Conservation (phyloP, 2,113 vertebrate species). For the Sinocyclocheilus rhinocerous region DNA sequence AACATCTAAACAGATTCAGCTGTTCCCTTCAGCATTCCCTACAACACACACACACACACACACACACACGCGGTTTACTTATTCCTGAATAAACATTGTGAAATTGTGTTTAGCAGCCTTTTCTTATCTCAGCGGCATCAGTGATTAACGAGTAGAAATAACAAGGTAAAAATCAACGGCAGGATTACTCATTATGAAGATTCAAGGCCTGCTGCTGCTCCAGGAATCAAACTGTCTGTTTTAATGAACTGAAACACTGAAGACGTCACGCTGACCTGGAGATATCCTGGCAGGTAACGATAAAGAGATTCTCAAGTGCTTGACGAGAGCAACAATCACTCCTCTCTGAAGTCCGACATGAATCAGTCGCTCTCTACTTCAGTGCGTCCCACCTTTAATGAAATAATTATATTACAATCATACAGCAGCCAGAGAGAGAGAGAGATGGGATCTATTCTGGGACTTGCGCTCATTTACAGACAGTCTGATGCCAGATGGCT, state of each 20-base stretch:
- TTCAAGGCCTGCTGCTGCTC: background rate
- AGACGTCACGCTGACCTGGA: background rate
- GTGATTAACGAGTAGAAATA: too few relatives aligned
- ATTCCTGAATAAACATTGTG: constrained; percentile 35
- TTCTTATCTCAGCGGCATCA: constrained; percentile 5
- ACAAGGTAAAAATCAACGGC: constrained; percentile 50
- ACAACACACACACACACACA: too few relatives aligned
- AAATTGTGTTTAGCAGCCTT: constrained; percentile 28
- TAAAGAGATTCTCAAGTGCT: constrained; percentile 55
- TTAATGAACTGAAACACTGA: background rate
- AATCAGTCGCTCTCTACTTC: constrained; percentile 63
- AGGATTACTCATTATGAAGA: constrained; percentile 1
- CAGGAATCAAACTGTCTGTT: background rate
- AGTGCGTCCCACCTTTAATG: constrained; percentile 69
- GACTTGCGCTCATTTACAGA: constrained; percentile 91
- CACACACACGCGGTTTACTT: constrained; percentile 25
- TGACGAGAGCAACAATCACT: constrained; percentile 24
- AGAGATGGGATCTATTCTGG: constrained; percentile 83
- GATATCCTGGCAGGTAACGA: constrained; percentile 58
- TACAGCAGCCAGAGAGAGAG: constrained; percentile 71
- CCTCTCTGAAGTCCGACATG: constrained; percentile 41
- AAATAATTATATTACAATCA: constrained; percentile 75
- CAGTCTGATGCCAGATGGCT: constrained; percentile 99
- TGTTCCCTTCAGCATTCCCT: constrained; percentile 45
- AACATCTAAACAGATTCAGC: constrained; percentile 33